phyloP scores from a whole-genome alignment of 2,888 invertebrate species.

The Ochropleura plecta region DNA sequence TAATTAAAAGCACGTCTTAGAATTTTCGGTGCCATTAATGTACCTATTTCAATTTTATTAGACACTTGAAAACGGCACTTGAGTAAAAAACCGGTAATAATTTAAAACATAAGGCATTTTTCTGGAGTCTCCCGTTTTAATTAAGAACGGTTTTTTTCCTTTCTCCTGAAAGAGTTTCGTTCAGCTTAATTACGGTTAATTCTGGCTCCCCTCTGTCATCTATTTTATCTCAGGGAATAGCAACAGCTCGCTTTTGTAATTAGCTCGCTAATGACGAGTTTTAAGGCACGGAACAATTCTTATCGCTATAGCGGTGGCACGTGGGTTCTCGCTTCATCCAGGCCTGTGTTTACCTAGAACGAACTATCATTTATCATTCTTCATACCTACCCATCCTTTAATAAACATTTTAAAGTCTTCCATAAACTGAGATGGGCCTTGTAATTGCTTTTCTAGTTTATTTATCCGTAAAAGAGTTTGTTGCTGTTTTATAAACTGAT shows the following conservation, averaged over 20 bases:
- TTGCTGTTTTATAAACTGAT: not conserved
- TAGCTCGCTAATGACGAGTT: conserved; percentile 75
- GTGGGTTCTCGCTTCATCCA: conserved; percentile 6
- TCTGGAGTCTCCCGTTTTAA: conserved; percentile 80
- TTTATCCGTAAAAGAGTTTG: not conserved
- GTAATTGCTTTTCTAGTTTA: not conserved
- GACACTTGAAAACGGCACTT: conserved; percentile 46
- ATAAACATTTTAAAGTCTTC: not conserved
- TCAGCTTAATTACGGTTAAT: conserved; percentile 84
- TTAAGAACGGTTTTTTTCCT: conserved; percentile 83
- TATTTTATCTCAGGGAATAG: conserved; percentile 76
- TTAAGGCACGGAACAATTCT: conserved; percentile 66
- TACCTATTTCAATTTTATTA: conserved; percentile 58
- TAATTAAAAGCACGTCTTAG: conserved; percentile 47
- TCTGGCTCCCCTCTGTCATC: conserved; percentile 76
- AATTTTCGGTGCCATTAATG: conserved; percentile 46
- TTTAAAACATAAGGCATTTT: conserved; percentile 83
- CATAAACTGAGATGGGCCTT: not conserved
- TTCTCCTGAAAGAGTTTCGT: conserved; percentile 80
- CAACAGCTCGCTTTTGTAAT: conserved; percentile 75
- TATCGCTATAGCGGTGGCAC: conserved; percentile 44
- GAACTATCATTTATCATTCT: not conserved
- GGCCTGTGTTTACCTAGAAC: not conserved
- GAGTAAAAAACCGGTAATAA: conserved; percentile 72
- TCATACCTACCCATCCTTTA: not conserved